Evolutionary conservation across 1,140 invertebrate genomes (phyloP).

Genomic region (Nasonia vitripennis): DNA sequence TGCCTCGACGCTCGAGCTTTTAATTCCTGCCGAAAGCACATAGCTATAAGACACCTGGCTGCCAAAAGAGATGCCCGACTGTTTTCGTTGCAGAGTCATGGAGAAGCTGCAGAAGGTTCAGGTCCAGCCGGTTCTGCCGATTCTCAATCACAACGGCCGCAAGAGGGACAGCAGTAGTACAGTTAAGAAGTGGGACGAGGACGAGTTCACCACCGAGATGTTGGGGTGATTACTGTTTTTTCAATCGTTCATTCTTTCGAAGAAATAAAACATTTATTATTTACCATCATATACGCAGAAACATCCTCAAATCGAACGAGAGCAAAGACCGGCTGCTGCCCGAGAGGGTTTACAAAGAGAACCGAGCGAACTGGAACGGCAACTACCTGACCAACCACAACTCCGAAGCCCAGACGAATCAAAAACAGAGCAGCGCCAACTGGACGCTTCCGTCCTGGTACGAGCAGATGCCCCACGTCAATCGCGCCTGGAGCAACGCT

Average conservation of each 20-base stretch:
- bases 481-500: conserved; percentile 69
- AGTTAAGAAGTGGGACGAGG: conserved; percentile 56
- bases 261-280: too few species aligned
- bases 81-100: conserved; percentile 49
- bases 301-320: conserved; percentile 57
- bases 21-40: too few species aligned
- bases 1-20: too few species aligned
- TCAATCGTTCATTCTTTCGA: too few species aligned
- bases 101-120: conserved; percentile 50
- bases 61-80: not conserved
- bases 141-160: conserved; percentile 65
- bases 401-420: conserved; percentile 41
- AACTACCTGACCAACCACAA: conserved; percentile 62
- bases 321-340: conserved; percentile 63
- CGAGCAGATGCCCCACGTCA: conserved; percentile 61
- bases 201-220: conserved; percentile 53
- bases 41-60: not conserved
- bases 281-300: not conserved
- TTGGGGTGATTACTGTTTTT: conserved; percentile 46
- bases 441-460: conserved; percentile 69
- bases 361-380: conserved; percentile 74
- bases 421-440: conserved; percentile 59
- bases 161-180: conserved; percentile 60
- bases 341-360: conserved; percentile 73
- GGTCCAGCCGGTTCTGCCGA: conserved; percentile 65